Evolutionary conservation across 2,888 invertebrate genomes (phyloP).

Genomic region (Melitaea athalia): DNA sequence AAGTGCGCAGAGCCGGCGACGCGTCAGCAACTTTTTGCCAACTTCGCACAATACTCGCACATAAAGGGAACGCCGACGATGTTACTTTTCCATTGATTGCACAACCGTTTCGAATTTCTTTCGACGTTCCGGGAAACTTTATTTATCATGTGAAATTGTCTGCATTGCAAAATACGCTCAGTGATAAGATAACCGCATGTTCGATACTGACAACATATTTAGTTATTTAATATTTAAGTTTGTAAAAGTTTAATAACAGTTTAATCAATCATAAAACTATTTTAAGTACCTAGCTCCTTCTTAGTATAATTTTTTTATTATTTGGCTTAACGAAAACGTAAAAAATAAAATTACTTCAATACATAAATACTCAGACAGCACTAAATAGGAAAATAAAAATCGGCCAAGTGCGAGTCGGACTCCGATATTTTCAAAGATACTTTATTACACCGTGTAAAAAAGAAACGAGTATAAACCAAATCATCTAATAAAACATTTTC

Average conservation of each 20-base stretch:
- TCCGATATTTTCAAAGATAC: background rate
- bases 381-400: constrained; percentile 3
- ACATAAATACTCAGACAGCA: background rate
- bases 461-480: no score
- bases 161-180: constrained; percentile 1
- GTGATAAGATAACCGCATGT: constrained; percentile 2
- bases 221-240: background rate
- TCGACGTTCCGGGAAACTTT: constrained; percentile 21
- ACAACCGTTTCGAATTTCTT: constrained; percentile 34
- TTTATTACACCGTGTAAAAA: no score
- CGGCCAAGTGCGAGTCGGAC: background rate
- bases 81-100: constrained; percentile 36
- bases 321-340: no score
- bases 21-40: constrained; percentile 37
- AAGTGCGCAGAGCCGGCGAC: constrained; percentile 20
- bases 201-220: background rate
- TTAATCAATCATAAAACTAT: no score
- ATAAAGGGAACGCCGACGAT: constrained; percentile 35
- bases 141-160: constrained; percentile 14
- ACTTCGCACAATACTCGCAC: constrained; percentile 27
- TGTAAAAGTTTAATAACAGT: background rate
- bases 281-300: no score
- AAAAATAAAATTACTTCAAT: background rate
- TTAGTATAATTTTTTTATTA: no score
- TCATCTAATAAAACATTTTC: background rate